Base-by-base conservation (phyloP, 2,888 invertebrate genomes). In the Lumbricus terrestris region DNA sequence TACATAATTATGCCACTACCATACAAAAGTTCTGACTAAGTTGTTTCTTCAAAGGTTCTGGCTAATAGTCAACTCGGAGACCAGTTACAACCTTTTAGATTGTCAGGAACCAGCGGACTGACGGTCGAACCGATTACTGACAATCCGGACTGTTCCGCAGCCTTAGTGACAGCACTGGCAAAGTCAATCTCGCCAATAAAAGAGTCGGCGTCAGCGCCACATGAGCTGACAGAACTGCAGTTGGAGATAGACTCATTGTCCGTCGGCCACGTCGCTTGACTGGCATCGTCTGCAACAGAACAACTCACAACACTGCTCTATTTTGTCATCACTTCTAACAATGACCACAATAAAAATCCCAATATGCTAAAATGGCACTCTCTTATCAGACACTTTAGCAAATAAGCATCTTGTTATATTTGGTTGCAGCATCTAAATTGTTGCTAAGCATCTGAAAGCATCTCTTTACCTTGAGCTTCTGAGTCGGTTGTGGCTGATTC, bases 141-240 rank as follows among this genome's bases (percentile, higher is more conserved):
- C 85, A 95, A 93, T 5, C 95, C 95, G 23, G 95, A 95, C 92
- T 94, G 93, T 92, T 95, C 95, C 40, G 95, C 95, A 20, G 95
- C 95, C 89, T 94, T 93, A 85, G 95, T 95, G 40, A 95, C 94
- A 35, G 95, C 95, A 90, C 94, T 95, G 82, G 95, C 95, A 93
- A 95, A 95, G 92, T 95, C 95, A 18, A 95, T 94, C 92, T 95
- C 95, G 91, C 94, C 93, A 89, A 94, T 94, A 92, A 95, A 95
- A 88, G 95, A 94, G 90, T 94, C 94, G 85, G 94, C 94, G 91
- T 94, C 94, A 89, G 93, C 94, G 91, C 94, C 94, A 93, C 94
- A 94, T 33, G 90, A 90, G 37, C 89, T 90, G 23, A 42, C 42
- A 38, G 88, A 90, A 82, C 90, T 89, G 89, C 89, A 88, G 90